phyloP scores from a whole-genome alignment of 2,888 invertebrate species.

The Lasioglossum zephyrum region DNA sequence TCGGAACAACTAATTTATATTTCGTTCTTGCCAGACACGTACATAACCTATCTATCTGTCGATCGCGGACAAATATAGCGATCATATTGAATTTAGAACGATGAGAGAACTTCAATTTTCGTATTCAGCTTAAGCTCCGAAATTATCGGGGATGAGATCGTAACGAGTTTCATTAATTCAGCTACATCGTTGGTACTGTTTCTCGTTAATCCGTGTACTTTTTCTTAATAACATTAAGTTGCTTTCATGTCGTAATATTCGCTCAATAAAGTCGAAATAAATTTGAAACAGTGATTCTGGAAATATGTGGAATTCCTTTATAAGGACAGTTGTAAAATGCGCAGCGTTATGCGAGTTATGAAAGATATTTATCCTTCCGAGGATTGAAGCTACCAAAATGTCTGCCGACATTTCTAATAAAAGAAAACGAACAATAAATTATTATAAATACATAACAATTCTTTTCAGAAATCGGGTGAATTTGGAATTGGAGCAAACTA shows the following conservation, averaged over 20 bases:
- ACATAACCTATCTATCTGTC: not conserved
- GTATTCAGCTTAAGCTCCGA: not conserved
- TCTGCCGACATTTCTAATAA: not conserved
- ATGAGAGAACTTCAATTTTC: not conserved
- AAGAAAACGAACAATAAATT: not conserved
- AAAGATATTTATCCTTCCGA: not conserved
- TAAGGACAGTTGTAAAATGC: not conserved
- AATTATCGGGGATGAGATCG: not conserved
- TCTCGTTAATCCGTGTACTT: not conserved
- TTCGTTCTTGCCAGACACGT: slow-evolving; percentile 7
- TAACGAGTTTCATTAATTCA: not conserved
- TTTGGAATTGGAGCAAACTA: no score
- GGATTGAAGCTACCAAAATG: not conserved
- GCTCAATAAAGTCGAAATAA: no score
- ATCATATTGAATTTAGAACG: not conserved
- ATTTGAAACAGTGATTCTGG: not conserved
- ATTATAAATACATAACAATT: not conserved
- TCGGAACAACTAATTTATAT: slow-evolving; percentile 21
- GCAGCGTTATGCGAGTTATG: not conserved
- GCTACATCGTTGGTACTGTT: not conserved
- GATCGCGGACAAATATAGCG: not conserved
- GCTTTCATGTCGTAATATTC: not conserved
- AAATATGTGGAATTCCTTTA: not conserved
- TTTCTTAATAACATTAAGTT: not conserved
- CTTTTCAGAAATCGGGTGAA: no score